phyloP scores from a whole-genome alignment of 30 jellyfish, hydroid and myxozoan genomes.

The Haliclystus octoradiatus region DNA sequence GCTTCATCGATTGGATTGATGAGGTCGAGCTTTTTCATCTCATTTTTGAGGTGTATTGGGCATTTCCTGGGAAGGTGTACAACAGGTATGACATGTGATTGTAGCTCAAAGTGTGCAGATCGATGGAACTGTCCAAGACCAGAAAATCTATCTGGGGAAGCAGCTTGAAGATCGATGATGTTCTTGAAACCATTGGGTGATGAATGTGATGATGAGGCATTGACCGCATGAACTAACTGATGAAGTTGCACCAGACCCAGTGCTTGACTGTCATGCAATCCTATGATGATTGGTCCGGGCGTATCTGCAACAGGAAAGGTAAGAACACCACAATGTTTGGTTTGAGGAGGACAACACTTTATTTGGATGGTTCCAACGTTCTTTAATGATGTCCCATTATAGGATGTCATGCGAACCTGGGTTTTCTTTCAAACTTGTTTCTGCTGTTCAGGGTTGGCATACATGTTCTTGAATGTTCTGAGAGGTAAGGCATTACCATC shows the following conservation, averaged over 20 bases:
- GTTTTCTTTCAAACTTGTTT: background rate
- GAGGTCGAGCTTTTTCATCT: constrained; percentile 31
- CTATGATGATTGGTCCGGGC: background rate
- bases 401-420: background rate
- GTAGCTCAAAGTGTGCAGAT: background rate
- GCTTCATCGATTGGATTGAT: constrained; percentile 23
- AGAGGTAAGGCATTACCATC: background rate
- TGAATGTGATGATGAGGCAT: background rate
- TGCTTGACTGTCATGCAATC: background rate
- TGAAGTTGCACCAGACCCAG: background rate
- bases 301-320: background rate
- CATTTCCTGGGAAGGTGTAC: background rate
- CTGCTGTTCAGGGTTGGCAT: background rate
- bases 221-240: background rate
- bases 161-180: background rate
- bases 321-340: background rate
- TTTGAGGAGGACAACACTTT: background rate
- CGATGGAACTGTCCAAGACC: background rate
- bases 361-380: background rate
- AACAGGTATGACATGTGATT: background rate
- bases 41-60: constrained; percentile 1
- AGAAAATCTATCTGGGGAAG: background rate
- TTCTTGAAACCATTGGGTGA: too few species aligned
- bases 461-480: background rate
- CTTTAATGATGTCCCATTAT: background rate